A percentile compares a stretch with the other conserved stretches of the same genome.
phyloP scores from a whole-genome alignment of 64 coral and sea anemone species.

The Hydrozoanthus tunicans region DNA sequence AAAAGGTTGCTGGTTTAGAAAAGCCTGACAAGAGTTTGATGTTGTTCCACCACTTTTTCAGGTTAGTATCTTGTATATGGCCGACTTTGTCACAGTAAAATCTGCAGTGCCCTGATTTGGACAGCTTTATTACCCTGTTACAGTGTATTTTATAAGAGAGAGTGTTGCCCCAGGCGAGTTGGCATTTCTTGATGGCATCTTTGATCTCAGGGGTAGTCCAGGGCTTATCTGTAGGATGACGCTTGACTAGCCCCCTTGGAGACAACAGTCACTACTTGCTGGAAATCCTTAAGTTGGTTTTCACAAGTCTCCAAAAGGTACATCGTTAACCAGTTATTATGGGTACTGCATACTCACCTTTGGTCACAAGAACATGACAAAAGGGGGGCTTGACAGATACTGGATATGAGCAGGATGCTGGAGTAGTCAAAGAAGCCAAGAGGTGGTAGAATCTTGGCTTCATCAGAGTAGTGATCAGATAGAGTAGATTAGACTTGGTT shows the following conservation, averaged over 20 bases:
- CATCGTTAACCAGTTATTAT: conserved; percentile 21
- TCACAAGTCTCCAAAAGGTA: conserved; percentile 17
- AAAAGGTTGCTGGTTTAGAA: conserved; percentile 1
- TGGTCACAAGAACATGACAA: neutral
- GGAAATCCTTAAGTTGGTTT: conserved; percentile 34
- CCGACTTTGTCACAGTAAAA: neutral
- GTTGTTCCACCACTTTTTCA: conserved; percentile 55
- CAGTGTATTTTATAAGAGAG: conserved; percentile 34
- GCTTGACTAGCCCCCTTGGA: neutral
- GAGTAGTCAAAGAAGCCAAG: conserved; percentile 25
- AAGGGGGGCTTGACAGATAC: neutral
- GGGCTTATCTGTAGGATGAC: conserved; percentile 43
- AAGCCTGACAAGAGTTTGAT: conserved; percentile 54
- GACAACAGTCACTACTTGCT: neutral
- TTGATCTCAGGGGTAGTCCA: conserved; percentile 50
- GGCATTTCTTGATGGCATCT: conserved; percentile 55
- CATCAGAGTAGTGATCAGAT: neutral
- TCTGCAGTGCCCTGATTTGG: neutral
- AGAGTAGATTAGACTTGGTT: neutral
- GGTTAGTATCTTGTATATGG: neutral
- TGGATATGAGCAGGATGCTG: conserved; percentile 4
- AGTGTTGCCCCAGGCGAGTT: conserved; percentile 58
- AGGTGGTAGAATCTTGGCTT: neutral
- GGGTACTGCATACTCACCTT: neutral
- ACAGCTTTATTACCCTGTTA: conserved; percentile 38